phyloP scores from a whole-genome alignment of 30 jellyfish, hydroid and myxozoan species.

The Euphysa ruthae region DNA sequence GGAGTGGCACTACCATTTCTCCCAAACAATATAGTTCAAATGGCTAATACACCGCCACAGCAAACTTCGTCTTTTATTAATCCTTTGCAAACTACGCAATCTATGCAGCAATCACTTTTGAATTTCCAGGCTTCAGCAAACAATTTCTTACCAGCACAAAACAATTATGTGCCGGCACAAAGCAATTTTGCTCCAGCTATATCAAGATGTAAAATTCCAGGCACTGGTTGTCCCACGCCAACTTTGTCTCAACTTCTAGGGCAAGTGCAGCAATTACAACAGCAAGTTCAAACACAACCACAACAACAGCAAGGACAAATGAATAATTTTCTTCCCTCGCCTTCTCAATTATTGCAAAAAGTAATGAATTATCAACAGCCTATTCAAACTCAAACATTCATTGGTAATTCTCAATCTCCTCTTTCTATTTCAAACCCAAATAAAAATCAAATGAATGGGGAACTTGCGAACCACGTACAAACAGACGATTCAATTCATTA shows the following conservation, averaged over 20 bases:
- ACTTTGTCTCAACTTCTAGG: not conserved
- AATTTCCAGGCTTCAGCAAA: no score
- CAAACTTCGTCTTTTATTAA: conserved; percentile 21
- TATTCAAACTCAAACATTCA: not conserved
- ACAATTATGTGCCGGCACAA: conserved; percentile 9
- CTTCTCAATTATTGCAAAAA: not conserved
- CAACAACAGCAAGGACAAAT: not conserved
- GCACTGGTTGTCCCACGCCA: conserved; percentile 35
- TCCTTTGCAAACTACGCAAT: conserved; percentile 7
- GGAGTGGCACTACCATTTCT: conserved; percentile 43
- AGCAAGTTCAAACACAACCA: not conserved
- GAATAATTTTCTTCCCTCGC: not conserved
- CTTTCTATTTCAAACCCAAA: not conserved
- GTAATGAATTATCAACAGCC: not conserved
- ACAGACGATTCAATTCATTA: not conserved
- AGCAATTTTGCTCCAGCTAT: not conserved
- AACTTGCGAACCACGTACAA: not conserved
- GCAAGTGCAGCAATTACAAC: not conserved
- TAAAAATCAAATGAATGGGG: not conserved
- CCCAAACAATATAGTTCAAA: conserved; percentile 37
- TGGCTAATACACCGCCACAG: conserved; percentile 18
- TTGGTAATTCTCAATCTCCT: not conserved
- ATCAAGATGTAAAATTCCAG: conserved; percentile 29
- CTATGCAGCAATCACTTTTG: not conserved
- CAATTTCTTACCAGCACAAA: not conserved